These are phyloP conservation scores for Cryptops parisi DNA, from an alignment of 2,888 invertebrate genomes.

Conservation along the genomic window DNA sequence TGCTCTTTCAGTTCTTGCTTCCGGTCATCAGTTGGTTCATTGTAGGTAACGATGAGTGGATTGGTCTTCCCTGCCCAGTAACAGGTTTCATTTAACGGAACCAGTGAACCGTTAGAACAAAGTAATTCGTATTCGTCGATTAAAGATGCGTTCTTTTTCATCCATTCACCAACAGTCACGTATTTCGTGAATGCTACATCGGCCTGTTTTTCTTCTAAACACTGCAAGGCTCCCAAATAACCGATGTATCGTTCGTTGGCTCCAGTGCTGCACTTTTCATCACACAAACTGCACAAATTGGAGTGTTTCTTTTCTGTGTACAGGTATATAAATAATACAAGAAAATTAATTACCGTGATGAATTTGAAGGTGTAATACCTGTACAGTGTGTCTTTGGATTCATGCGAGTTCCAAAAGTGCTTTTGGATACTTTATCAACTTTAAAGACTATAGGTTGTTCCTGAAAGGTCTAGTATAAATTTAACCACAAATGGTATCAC, in stretches of 20 bases:
- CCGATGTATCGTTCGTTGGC: slow-evolving; percentile 65
- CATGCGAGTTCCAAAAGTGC: too few relatives aligned
- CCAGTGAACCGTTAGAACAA: slow-evolving; percentile 7
- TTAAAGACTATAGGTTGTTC: too few relatives aligned
- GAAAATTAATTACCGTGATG: neutral
- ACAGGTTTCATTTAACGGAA: slow-evolving; percentile 2
- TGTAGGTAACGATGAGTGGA: slow-evolving; percentile 1
- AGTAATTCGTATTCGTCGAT: slow-evolving; percentile 16
- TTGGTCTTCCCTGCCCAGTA: slow-evolving; percentile 14
- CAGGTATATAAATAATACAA: too few relatives aligned
- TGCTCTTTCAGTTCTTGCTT: too few relatives aligned
- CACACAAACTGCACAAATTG: slow-evolving; percentile 25
- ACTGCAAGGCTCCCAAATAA: slow-evolving; percentile 69
- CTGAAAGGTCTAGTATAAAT: neutral
- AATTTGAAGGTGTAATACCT: too few relatives aligned
- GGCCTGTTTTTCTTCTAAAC: slow-evolving; percentile 63
- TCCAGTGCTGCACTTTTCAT: slow-evolving; percentile 34
- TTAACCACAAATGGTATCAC: too few relatives aligned
- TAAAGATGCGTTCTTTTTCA: slow-evolving; percentile 27
- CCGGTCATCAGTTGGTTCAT: too few relatives aligned
- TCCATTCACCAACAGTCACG: slow-evolving; percentile 60
- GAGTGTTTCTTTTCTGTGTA: slow-evolving; percentile 40
- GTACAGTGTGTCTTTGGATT: too few relatives aligned
- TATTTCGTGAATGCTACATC: slow-evolving; percentile 77
- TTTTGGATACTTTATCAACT: too few relatives aligned